Evolutionary conservation across 2,113 vertebrate species (phyloP), one percentile per base, ranked within the genome.

Genomic region (Panthera leo): DNA sequence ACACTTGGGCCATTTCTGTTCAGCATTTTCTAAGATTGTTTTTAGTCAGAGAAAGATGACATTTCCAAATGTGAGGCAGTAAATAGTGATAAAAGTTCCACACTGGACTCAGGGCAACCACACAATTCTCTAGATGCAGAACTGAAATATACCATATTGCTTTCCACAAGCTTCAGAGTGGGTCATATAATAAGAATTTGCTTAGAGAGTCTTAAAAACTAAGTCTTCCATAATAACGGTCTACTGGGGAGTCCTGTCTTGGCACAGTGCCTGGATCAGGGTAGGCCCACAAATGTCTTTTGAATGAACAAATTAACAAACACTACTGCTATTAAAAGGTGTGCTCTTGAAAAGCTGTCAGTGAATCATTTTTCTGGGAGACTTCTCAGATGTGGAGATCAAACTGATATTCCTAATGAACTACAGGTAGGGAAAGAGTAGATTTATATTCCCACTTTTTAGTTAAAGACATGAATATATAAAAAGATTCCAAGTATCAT

Each of bases 21-120:
- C n/a, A 85, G 42, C 16, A 85, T 85, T 80, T 95, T 71, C 65
- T 70, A n/a, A 83, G 68, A 80, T 2, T 80, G 39, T 53, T 96
- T 39, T 89, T 39, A 63, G 18, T 63, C 21, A 36, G 4, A 73
- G 19, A 85, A 85, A 71, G 29, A 68, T 70, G 75, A 27, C 42
- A 75, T 15, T 87, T 87, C 42, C 31, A 23, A 58, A 1, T 6
- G 82, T 75, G 55, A 39, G n/a, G 42, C 23, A 84, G 27, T 53
- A 42, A 55, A 45, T 4, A 75, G 55, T 53, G 48, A 89, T 23
- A 75, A 65, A 83, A 79, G n/a, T 31, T 86, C 67, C 78, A 34
- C 8, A 61, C 5, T 42, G 21, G 58, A 36, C 27, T 42, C 25
- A 36, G 88, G 16, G 36, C n/a, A 51, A 58, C 45, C 42, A 93